Base-by-base conservation (phyloP, 2,113 vertebrate genomes). In the Nasalis larvatus region DNA sequence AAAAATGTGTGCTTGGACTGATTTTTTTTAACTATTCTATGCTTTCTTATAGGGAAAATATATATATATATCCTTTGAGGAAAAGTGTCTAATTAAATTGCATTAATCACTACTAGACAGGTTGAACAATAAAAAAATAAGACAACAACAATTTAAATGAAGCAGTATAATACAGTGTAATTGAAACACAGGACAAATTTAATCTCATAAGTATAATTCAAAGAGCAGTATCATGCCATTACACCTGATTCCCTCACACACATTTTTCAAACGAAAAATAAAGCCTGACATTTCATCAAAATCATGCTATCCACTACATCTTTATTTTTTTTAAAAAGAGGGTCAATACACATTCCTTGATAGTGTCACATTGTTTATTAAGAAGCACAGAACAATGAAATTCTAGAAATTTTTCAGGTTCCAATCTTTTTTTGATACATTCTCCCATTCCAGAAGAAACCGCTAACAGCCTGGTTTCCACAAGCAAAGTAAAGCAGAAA, bases 401-500 rank as follows among this genome's bases (percentile, higher is more conserved):
- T 73, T 86, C 76, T 81, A 86, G 56, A 93, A 73, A 35, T 66
- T 85, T 45, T 83, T 52, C 60, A 88, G 66, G 37, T 63, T 97
- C 49, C n/a, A 78, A 86, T 17, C 23, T 86, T 66, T 76, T 68
- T 60, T 37, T 30, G 52, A 60, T 85, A 54, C 10, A 30, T 81
- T 66, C 45, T 88, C 18, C 45, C 42, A 40, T 96, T 96, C 81
- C 92, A 87, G 45, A 81, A 82, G 52, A 52, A 74, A 80, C 74
- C 23, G 54, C 87, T 92, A 87, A 71, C 85, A 88, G 71, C 60
- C 52, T 84, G 35, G n/a, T 58, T 89, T 93, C 76, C 91, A 94
- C 83, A 86, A 89, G 89, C 83, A 97, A 94, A 93, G 82, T 17
- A 86, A 94, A 93, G 82, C 91, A 84, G 96, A 96, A 97, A 93